These are phyloP conservation scores for Premnoplex brunnescens DNA, from an alignment of 2,797 vertebrate species.

Conservation along the genomic window DNA sequence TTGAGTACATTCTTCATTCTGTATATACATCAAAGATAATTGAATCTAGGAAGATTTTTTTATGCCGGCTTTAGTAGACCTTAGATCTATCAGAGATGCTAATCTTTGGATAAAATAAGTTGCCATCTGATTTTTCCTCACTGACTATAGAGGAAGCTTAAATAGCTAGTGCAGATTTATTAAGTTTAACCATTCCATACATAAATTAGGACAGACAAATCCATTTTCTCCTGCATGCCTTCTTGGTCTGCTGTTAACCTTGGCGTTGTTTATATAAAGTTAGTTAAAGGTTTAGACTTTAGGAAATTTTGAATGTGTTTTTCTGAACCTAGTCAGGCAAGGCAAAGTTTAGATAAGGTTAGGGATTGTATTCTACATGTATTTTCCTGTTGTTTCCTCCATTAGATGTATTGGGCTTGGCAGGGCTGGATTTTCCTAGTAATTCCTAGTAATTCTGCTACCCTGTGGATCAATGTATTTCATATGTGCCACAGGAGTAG, in stretches of 20 bases:
- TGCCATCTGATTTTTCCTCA: neutral
- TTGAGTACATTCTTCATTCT: neutral
- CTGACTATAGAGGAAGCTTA: neutral
- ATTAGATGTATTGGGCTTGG: neutral
- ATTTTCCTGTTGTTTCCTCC: neutral
- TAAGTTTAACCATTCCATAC: neutral
- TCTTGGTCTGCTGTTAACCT: neutral
- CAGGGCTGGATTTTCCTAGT: neutral
- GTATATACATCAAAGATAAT: neutral
- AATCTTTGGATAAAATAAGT: neutral
- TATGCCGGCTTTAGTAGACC: neutral
- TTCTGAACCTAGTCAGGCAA: neutral
- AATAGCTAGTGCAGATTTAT: neutral
- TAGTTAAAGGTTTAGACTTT: neutral
- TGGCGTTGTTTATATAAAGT: neutral
- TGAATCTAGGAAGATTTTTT: neutral
- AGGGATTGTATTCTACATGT: neutral
- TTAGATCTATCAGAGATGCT: neutral
- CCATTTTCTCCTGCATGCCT: neutral
- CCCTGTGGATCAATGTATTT: neutral
- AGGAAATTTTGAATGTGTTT: neutral
- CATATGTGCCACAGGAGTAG: neutral
- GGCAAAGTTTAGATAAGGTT: neutral
- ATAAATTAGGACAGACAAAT: neutral
- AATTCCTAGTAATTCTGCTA: neutral